Evolutionary conservation across 2,113 vertebrate species (phyloP).

Genomic region (Prietella phreatophila): DNA sequence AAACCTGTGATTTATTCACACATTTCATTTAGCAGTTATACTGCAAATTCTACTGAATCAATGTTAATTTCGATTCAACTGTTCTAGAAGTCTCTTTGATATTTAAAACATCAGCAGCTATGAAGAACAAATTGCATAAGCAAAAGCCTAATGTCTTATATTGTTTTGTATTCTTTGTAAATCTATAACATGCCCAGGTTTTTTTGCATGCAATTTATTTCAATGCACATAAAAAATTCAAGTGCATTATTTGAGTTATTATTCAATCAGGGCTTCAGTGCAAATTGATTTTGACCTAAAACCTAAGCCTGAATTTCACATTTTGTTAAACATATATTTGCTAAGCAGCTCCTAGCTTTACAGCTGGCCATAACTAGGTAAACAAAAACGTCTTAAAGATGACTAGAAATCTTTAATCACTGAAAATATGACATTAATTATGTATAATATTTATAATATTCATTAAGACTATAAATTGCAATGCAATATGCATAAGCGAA

Average conservation of each 20-base stretch:
- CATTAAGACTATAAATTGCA: not conserved
- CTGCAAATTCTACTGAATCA: not conserved
- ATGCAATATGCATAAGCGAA: not conserved
- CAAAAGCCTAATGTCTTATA: not conserved
- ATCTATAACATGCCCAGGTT: not conserved
- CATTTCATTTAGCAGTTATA: not conserved
- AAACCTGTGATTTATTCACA: not conserved
- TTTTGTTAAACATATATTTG: not conserved
- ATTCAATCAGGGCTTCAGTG: not conserved
- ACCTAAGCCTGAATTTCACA: not conserved
- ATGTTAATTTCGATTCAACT: not conserved
- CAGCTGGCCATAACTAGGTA: not conserved
- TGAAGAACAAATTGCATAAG: not conserved
- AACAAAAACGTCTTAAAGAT: not conserved
- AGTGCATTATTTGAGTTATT: not conserved
- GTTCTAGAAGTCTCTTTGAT: not conserved
- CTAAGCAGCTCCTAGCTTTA: not conserved
- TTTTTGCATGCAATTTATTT: not conserved
- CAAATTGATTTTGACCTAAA: not conserved
- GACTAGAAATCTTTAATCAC: not conserved
- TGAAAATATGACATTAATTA: not conserved
- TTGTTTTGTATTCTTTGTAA: not conserved
- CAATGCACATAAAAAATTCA: not conserved
- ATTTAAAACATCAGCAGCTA: not conserved
- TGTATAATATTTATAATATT: not conserved